Evolutionary conservation across 2,113 vertebrate species (phyloP).

Genomic region (Pluvialis apricaria): DNA sequence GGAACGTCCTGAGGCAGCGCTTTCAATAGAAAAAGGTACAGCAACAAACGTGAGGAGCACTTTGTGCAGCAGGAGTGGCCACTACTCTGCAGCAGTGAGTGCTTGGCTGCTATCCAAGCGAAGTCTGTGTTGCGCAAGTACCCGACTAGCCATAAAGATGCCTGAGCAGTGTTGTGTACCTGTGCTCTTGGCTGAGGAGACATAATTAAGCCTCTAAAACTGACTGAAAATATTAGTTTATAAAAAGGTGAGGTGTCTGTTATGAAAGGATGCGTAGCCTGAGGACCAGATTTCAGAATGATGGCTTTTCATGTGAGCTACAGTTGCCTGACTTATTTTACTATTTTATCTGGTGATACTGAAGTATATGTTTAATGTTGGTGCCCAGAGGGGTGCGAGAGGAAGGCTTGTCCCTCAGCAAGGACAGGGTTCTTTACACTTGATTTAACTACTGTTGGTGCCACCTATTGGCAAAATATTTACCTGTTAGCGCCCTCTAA

Average conservation of each 20-base stretch:
- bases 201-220: neutral
- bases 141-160: neutral
- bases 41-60: neutral
- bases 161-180: neutral
- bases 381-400: neutral
- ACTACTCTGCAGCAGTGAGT: neutral
- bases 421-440: neutral
- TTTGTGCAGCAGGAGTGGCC: neutral
- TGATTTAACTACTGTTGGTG: neutral
- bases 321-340: neutral
- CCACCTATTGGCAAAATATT: conserved; percentile 23
- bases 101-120: neutral
- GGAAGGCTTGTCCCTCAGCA: neutral
- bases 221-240: neutral
- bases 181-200: neutral
- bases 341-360: neutral
- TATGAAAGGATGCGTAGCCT: neutral
- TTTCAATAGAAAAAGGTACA: neutral
- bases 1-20: neutral
- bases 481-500: neutral
- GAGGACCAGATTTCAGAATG: neutral
- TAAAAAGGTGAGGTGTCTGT: neutral
- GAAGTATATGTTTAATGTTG: neutral
- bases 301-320: neutral
- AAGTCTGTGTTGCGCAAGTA: neutral